These are phyloP conservation scores for Drosophila lowei DNA, from an alignment of 1,140 invertebrate species.

Conservation along the genomic window DNA sequence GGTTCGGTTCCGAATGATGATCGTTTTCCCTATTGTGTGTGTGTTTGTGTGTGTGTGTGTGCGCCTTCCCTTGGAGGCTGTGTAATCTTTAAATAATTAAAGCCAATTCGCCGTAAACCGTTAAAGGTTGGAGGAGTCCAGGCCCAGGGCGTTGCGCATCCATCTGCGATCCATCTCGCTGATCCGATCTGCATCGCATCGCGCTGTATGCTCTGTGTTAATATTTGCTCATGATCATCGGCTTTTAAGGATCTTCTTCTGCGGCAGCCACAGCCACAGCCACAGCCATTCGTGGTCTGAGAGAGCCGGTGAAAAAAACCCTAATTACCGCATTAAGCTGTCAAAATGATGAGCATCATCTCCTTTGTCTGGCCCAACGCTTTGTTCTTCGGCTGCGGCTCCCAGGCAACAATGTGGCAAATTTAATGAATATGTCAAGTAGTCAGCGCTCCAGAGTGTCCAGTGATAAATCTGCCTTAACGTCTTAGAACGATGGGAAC, in stretches of 20 bases:
- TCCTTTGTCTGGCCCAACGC: constrained; percentile 41
- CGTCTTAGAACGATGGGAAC: constrained; percentile 53
- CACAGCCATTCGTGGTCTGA: constrained; percentile 6
- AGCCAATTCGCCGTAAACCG: constrained; percentile 80
- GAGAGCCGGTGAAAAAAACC: constrained; percentile 43
- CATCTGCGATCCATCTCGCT: constrained; percentile 37
- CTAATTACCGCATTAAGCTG: constrained; percentile 82
- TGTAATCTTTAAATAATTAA: constrained; percentile 82
- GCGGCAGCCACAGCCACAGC: constrained; percentile 6
- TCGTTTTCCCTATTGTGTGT: constrained; percentile 36
- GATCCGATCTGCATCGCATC: constrained; percentile 54
- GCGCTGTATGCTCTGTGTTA: constrained; percentile 60
- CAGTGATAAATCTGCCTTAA: constrained; percentile 75
- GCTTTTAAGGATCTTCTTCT: constrained; percentile 58
- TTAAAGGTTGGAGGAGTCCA: constrained; percentile 48
- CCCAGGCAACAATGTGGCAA: constrained; percentile 72
- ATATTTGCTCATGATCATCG: constrained; percentile 79
- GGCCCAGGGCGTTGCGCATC: constrained; percentile 48
- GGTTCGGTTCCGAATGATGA: constrained; percentile 44
- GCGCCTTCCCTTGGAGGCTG: constrained; percentile 11
- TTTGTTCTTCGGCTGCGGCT: constrained; percentile 9
- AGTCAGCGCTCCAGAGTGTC: constrained; percentile 68
- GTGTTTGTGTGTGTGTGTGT: neutral
- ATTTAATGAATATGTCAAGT: constrained; percentile 81
- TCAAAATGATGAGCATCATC: constrained; percentile 77